Base-by-base conservation (phyloP, 2,888 invertebrate genomes). In the Periphyllus acericola region DNA sequence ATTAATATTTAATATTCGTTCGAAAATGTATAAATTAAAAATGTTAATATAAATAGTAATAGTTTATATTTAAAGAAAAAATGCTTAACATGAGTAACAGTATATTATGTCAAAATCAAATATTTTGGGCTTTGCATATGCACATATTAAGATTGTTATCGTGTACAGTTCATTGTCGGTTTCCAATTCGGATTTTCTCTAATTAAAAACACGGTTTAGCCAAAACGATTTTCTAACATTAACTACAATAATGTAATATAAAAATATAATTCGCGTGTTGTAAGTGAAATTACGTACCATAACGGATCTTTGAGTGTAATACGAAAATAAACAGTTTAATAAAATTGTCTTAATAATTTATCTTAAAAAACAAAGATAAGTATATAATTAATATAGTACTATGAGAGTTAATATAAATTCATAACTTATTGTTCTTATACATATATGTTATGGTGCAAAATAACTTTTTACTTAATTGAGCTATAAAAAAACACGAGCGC, bases 121-220 rank as follows among this genome's bases (percentile, higher is more conserved):
- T 46, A 75, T 40, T 8, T 46, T 8, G 21, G 60, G 75, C 17
- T 76, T 84, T 75, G 75, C 60, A 60, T 83, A 32, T 78, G 52
- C 32, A 52, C 71, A 52, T 72, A 52, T 72, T 82, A 25, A 78
- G 78, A 85, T 85, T 85, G 78, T 78, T 85, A 85, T 85, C 85
- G 78, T 78, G 85, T 79, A 85, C 75, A 84, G 60, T 32, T 85
- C 78, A 52, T 68, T 71, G 85, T 78, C 29, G 79, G 79, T 86
- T 86, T 86, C 55, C 71, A 72, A 85, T 85, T 85, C 72, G 86
- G 86, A 34, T 55, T 86, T 80, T 86, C 86, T 86, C 86, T 86
- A 86, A 86, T 86, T 86, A 86, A 86, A 80, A 86, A 86, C 72
- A 86, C 79, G 29, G 79, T 72, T 46, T 46, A 71, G 79, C 71